phyloP scores from a whole-genome alignment of 2,888 invertebrate genomes.

The Cosmia pyralina region DNA sequence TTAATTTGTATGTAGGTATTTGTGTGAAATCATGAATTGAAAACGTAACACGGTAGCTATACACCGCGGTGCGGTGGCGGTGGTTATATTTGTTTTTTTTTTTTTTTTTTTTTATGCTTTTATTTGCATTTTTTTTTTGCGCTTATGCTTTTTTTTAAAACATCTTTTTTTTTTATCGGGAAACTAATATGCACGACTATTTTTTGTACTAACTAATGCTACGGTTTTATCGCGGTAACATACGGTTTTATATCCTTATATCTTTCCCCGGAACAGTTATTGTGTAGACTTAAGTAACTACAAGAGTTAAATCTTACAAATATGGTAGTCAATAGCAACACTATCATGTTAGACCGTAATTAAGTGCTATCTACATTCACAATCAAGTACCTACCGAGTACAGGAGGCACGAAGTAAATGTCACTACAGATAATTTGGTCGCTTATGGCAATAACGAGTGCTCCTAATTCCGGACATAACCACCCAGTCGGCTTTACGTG shows the following conservation, averaged over 20 bases:
- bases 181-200: no score
- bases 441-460: constrained; percentile 66
- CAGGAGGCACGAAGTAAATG: constrained; percentile 61
- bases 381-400: constrained; percentile 38
- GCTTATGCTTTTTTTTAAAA: no score
- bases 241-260: no score
- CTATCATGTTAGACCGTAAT: constrained; percentile 55
- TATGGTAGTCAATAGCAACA: constrained; percentile 37
- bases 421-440: constrained; percentile 64
- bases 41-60: not conserved
- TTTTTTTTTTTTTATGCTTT: no score
- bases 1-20: constrained; percentile 4
- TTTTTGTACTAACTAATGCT: no score
- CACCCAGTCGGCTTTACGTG: constrained; percentile 40
- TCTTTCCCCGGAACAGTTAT: constrained; percentile 5
- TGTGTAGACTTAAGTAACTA: no score
- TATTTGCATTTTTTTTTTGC: no score
- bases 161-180: not conserved
- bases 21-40: constrained; percentile 14
- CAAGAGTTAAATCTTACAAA: constrained; percentile 29
- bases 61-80: no score
- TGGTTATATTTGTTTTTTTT: no score
- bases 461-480: constrained; percentile 59
- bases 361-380: constrained; percentile 59
- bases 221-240: no score